Base-by-base conservation (phyloP, 2,797 vertebrate genomes). In the Ataeniobius toweri region DNA sequence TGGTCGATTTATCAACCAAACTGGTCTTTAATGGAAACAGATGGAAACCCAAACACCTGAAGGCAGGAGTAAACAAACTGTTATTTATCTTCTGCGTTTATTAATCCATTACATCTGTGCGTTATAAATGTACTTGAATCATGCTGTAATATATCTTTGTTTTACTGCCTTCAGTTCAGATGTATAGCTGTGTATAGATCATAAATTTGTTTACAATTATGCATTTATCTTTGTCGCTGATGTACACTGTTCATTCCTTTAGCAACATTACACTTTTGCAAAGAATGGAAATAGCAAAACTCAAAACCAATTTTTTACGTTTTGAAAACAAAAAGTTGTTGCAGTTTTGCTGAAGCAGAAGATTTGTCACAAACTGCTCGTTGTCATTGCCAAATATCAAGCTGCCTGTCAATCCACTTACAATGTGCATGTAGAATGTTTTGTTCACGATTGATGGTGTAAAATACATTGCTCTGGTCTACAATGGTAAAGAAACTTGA, bases 1-100 rank as follows among this genome's bases (percentile, higher is more conserved):
- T n/a, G 50, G 20, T 71, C 76, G 71, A 71, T 88, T 86, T 75
- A 76, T 91, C 78, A 79, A 31, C 51, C 44, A 46, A 39, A 74
- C 74, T 56, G 69, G 78, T 26, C 26, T 77, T 68, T 80, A 68
- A 80, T 83, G 75, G 76, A 76, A 89, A 80, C 79, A 79, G 71
- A 87, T 80, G 69, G 48, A 36, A 79, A 83, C 24, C 44, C 53
- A 7, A 67, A 7, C 14, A 80, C 51, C 24, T 72, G 5, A 72
- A 71, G 46, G 70, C 65, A 68, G 59, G 65, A 50, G 63, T 65
- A 48, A 79, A 78, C 6, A 55, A 74, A 75, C 13, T 67, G 1
- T 61, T 74, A 65, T 69, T 69, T 55, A 61, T 68, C 18, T 12
- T 0, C 5, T 26, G 63, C 6, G 48, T 74, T 31, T 9, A 44